Evolutionary conservation across 2,113 vertebrate genomes (phyloP).

Genomic region (Melanocharis versteri): DNA sequence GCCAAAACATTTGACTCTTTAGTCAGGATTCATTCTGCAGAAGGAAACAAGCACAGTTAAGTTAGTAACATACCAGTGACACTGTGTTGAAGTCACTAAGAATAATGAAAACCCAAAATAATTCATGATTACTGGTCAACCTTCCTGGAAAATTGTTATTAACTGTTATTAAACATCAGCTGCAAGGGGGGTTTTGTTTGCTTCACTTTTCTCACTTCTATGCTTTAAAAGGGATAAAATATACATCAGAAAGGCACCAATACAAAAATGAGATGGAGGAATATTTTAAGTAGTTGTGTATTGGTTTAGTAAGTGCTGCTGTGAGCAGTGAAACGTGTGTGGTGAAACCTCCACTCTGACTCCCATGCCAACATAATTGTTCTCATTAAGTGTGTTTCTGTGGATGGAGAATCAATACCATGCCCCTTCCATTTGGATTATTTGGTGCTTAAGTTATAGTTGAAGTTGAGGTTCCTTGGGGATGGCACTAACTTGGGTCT

Average conservation of each 20-base stretch:
- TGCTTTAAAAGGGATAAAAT: not conserved
- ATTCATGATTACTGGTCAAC: not conserved
- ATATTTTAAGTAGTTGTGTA: not conserved
- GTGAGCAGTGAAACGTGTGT: not conserved
- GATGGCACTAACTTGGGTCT: not conserved
- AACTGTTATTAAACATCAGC: not conserved
- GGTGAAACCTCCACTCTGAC: not conserved
- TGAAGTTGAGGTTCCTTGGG: not conserved
- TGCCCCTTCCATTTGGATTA: not conserved
- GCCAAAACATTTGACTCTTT: not conserved
- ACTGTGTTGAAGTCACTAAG: not conserved
- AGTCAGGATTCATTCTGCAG: not conserved
- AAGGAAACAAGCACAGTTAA: not conserved
- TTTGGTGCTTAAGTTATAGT: not conserved
- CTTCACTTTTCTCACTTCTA: not conserved
- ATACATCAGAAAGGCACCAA: not conserved
- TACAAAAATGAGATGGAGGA: not conserved
- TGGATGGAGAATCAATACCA: not conserved
- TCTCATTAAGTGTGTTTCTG: not conserved
- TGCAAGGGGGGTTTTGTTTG: rapidly evolving
- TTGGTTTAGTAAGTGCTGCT: not conserved
- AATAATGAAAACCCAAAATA: not conserved
- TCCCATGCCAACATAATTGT: not conserved
- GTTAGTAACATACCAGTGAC: not conserved
- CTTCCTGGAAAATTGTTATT: not conserved